Base-by-base conservation (phyloP, 2,888 invertebrate genomes). In the Smittia sp. region DNA sequence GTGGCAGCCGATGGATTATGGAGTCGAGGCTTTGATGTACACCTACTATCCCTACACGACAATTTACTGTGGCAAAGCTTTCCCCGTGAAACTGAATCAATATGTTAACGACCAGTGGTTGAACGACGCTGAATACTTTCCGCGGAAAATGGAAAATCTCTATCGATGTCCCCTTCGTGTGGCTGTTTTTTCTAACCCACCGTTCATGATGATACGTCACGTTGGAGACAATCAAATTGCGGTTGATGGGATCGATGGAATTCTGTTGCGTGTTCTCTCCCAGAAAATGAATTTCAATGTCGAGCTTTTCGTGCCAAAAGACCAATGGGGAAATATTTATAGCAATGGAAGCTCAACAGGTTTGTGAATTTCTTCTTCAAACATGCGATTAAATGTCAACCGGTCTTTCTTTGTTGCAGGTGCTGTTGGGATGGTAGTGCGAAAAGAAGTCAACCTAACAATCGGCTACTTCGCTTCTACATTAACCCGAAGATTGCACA, bases 41-140 rank as follows among this genome's bases (percentile, higher is more conserved):
- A 75, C 76, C 9, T 76, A 72, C 41, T 75, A 74, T 68, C 76
- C 76, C 15, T 76, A 54, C 41, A 74, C 75, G 7, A 1, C 25
- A 1, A 13, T 41, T 1, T 72, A 38, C 4, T 13, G 62, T 15
- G 73, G 65, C n/a, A 41, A 27, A 39, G 63, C 68, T 7, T 20
- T 24, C 15, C 75, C 75, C 0, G 65, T 74, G 13, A 41, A 74
- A 9, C 27, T 73, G 1, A 46, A 73, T 52, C 41, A 73, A 11
- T 65, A 18, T 20, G 2, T 0, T 7, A 39, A 15, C 15, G n/a
- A 25, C 18, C n/a, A 63, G 24, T 73, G 46, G 41, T 9, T 65
- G 1, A 11, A 15, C 0, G 22, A 63, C 3, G 41, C 27, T 11
- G 65, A 65, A 13, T 65, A 46, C 25, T 73, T 73, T 27, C 73